phyloP scores from a whole-genome alignment of 2,888 invertebrate species.

The Cephonodes hylas region DNA sequence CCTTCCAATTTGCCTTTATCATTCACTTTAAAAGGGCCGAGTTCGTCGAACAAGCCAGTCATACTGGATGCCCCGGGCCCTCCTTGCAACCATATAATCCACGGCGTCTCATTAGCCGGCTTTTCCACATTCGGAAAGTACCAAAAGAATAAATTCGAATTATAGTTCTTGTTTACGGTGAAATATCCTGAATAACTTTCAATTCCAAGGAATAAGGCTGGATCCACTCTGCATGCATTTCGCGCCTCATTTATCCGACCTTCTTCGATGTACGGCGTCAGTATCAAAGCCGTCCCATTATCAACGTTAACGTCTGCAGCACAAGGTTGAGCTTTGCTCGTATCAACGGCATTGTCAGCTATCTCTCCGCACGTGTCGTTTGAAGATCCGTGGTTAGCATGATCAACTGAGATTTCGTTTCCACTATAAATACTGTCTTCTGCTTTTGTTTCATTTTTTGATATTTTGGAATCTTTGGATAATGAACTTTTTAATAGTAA shows the following conservation, averaged over 20 bases:
- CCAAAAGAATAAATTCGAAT: slow-evolving; percentile 92
- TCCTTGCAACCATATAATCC: slow-evolving; percentile 94
- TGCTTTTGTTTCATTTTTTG: neutral
- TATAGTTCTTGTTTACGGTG: slow-evolving; percentile 87
- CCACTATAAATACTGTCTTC: slow-evolving; percentile 15
- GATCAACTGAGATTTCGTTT: neutral
- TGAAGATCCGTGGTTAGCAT: neutral
- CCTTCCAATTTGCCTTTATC: slow-evolving; percentile 35
- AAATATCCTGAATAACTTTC: slow-evolving; percentile 77
- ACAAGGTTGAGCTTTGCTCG: slow-evolving; percentile 24
- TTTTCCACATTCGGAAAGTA: slow-evolving; percentile 84
- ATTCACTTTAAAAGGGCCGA: slow-evolving; percentile 57
- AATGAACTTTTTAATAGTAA: slow-evolving; percentile 26
- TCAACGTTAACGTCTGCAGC: slow-evolving; percentile 29
- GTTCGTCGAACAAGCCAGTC: slow-evolving; percentile 66
- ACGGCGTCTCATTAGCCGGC: slow-evolving; percentile 76
- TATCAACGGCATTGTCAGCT: too few species aligned
- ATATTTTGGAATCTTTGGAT: slow-evolving; percentile 1
- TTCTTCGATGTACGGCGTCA: slow-evolving; percentile 63
- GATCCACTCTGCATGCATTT: slow-evolving; percentile 48
- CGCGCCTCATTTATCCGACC: slow-evolving; percentile 60
- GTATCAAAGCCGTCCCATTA: slow-evolving; percentile 54
- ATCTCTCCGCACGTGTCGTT: slow-evolving; percentile 20
- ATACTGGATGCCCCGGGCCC: slow-evolving; percentile 89
- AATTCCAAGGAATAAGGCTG: slow-evolving; percentile 54